Conservation (phyloP, 2,888 invertebrate genomes). For the Candidula unifasciata region DNA sequence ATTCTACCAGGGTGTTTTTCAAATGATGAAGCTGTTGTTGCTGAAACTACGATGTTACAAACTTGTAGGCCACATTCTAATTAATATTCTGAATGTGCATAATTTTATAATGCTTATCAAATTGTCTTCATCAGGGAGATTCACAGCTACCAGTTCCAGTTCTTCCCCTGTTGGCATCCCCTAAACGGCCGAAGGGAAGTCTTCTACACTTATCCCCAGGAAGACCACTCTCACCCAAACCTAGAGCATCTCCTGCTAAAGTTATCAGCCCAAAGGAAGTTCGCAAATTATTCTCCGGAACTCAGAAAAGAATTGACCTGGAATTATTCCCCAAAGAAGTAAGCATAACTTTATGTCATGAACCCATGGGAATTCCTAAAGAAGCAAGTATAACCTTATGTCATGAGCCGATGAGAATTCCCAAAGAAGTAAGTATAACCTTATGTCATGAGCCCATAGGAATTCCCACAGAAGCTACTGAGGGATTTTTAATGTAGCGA, state of each 20-base stretch:
- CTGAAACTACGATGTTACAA: too few relatives aligned
- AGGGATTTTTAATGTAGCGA: too few relatives aligned
- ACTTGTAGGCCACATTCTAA: too few relatives aligned
- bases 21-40: slow-evolving; percentile 60
- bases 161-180: slow-evolving; percentile 71
- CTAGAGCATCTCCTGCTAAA: slow-evolving; percentile 48
- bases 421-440: slow-evolving; percentile 48
- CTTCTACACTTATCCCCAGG: slow-evolving; percentile 71
- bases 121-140: slow-evolving; percentile 56
- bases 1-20: slow-evolving; percentile 70
- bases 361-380: too few relatives aligned
- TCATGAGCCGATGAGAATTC: too few relatives aligned
- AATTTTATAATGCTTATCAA: neutral
- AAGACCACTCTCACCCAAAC: slow-evolving; percentile 59
- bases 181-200: slow-evolving; percentile 69
- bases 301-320: slow-evolving; percentile 40
- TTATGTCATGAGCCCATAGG: too few relatives aligned
- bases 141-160: slow-evolving; percentile 69
- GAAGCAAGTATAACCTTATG: too few relatives aligned
- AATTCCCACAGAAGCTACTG: too few relatives aligned
- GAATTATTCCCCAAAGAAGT: slow-evolving; percentile 48
- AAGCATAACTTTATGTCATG: too few relatives aligned
- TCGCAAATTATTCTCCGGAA: slow-evolving; percentile 25
- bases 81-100: too few relatives aligned
- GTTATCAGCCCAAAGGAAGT: slow-evolving; percentile 21